Evolutionary conservation across 2,888 invertebrate species (phyloP), one percentile per base, ranked within the genome.

Genomic region (Cylindroiulus punctatus): DNA sequence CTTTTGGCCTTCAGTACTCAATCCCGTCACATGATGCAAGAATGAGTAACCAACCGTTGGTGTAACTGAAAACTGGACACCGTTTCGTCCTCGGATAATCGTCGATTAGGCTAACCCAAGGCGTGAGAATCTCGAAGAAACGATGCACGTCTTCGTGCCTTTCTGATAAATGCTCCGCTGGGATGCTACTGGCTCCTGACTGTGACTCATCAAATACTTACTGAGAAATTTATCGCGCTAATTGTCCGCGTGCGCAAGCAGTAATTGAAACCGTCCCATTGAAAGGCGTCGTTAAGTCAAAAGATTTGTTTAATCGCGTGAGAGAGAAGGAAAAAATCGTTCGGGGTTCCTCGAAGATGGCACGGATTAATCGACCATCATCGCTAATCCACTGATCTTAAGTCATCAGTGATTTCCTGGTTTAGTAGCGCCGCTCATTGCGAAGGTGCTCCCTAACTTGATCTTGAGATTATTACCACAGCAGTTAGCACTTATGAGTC

Each of bases 11-110:
- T 76, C 30, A 2, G 26, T 12, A 22, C 7, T 57, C n/a, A 36
- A 36, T 65, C 26, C 22, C 4, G 26, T 65, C 65, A 76, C 17
- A 76, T 76, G 76, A 76, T 76, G 76, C 76, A 76, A 76, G 76
- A 76, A 30, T 30, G 76, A 30, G 76, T 76, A 76, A 76, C 76
- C 14, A 14, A 65, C 36, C 14, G 14, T 30, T 17, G n/a, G 12
- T n/a, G 26, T 26, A 65, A 65, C n/a, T 10, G n/a, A n/a, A n/a
- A 5, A 3, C n/a, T n/a, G 3, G n/a, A 3, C 52, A 52, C 47
- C 47, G 19, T 52, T 52, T n/a, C 52, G 4, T 14, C 17, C 12
- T 17, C n/a, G n/a, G 52, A 4, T 52, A 52, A 52, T 52, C n/a
- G 2, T 52, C 52, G 5, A 52, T 52, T 52, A 52, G 7, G 52